phyloP scores from a whole-genome alignment of 2,113 vertebrate species.

The Anseranas semipalmata region DNA sequence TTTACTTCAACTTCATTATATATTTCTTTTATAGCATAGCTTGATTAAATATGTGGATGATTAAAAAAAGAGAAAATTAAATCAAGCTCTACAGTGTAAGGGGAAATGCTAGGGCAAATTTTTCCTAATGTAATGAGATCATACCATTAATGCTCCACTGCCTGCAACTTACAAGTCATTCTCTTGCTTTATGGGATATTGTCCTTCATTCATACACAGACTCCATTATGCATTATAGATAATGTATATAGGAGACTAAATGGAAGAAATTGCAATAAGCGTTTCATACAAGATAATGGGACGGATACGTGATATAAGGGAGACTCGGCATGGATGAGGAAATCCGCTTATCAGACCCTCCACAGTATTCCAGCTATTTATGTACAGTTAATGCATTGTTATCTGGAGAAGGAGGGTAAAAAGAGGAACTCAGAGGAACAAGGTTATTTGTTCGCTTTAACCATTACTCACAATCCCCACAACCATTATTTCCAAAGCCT shows the following conservation, averaged over 20 bases:
- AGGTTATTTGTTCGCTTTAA: background rate
- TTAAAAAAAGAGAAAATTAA: constrained; percentile 6
- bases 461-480: background rate
- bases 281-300: constrained; percentile 59
- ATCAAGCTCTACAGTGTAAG: background rate
- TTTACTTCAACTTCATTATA: background rate
- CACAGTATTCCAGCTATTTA: constrained; percentile 53
- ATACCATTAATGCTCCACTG: constrained; percentile 26
- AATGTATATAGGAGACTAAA: constrained; percentile 41
- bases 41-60: constrained; percentile 18
- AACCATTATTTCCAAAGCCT: background rate
- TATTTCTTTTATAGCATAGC: background rate
- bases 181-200: constrained; percentile 51
- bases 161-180: constrained; percentile 60
- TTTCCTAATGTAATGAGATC: constrained; percentile 39
- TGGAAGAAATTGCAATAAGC: constrained; percentile 51
- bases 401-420: background rate
- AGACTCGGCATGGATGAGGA: constrained; percentile 37
- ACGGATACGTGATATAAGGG: background rate
- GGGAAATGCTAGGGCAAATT: background rate
- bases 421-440: background rate
- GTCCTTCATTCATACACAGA: constrained; percentile 48
- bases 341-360: constrained; percentile 56
- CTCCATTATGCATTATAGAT: constrained; percentile 60
- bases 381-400: constrained; percentile 42